Evolutionary conservation across 1,140 invertebrate genomes (phyloP).

Genomic region (Ectropis grisescens): DNA sequence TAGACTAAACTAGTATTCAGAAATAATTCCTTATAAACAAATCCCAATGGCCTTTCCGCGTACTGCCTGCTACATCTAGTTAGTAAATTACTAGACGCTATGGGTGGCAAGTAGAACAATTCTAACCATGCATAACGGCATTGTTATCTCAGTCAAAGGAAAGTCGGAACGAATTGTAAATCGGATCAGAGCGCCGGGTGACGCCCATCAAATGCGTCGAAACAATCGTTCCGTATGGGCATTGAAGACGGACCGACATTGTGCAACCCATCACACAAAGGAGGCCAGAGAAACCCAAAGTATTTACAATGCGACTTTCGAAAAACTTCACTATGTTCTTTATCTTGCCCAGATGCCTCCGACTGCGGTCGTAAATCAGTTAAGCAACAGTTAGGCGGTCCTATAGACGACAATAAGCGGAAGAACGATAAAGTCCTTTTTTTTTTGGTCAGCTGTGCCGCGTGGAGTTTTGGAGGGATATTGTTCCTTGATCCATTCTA

Average conservation of each 20-base stretch:
- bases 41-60: no score
- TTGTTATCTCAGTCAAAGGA: slow-evolving; percentile 42
- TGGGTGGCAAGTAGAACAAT: slow-evolving; percentile 3
- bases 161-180: slow-evolving; percentile 63
- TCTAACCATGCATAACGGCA: slow-evolving; percentile 10
- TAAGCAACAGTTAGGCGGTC: slow-evolving; percentile 2
- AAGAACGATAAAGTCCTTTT: no score
- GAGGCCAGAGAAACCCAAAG: slow-evolving; percentile 43
- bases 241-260: slow-evolving; percentile 31
- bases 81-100: no score
- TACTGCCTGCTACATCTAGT: no score
- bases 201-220: slow-evolving; percentile 49
- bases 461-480: no score
- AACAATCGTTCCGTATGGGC: slow-evolving; percentile 42
- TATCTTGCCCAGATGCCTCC: not conserved
- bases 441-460: no score
- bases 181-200: slow-evolving; percentile 44
- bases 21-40: no score
- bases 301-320: slow-evolving; percentile 30
- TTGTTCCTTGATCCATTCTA: no score
- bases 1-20: no score
- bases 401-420: no score
- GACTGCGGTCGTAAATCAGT: slow-evolving; percentile 37
- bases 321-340: slow-evolving; percentile 10
- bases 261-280: slow-evolving; percentile 51